phyloP scores from a whole-genome alignment of 2,797 vertebrate species.

The Macropus fuliginosus region DNA sequence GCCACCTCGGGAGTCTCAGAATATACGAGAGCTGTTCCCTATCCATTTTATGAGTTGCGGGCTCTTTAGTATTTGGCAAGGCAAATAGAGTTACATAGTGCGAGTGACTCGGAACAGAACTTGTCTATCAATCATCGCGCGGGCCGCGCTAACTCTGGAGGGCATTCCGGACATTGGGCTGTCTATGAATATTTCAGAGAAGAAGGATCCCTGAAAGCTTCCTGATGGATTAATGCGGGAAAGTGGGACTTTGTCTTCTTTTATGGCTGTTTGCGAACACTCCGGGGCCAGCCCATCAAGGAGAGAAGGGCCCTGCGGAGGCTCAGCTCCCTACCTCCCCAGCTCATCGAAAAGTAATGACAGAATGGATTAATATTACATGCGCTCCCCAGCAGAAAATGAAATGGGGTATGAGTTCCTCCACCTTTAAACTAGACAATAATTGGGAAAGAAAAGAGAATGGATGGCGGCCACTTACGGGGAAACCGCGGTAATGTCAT shows the following conservation, averaged over 20 bases:
- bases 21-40: constrained; percentile 84
- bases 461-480: constrained; percentile 47
- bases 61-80: constrained; percentile 87
- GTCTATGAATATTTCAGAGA: constrained; percentile 91
- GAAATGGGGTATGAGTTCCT: constrained; percentile 66
- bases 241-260: constrained; percentile 81
- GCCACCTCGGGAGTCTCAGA: constrained; percentile 71
- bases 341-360: constrained; percentile 81
- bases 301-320: constrained; percentile 67
- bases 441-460: constrained; percentile 72
- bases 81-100: constrained; percentile 90
- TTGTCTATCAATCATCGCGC: constrained; percentile 88
- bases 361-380: constrained; percentile 83
- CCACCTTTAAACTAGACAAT: constrained; percentile 74
- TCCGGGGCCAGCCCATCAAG: constrained; percentile 68
- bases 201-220: constrained; percentile 87
- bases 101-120: constrained; percentile 87
- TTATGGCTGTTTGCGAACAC: constrained; percentile 85
- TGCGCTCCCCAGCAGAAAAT: constrained; percentile 78
- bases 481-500: neutral
- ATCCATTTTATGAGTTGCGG: constrained; percentile 86
- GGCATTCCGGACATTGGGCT: constrained; percentile 90
- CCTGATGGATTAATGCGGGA: constrained; percentile 87
- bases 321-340: constrained; percentile 76
- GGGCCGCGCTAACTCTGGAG: constrained; percentile 88